A percentile compares a stretch with the other conserved stretches of the same genome.
These are phyloP conservation scores for Ryuthela nishihirai DNA, from an alignment of 2,888 invertebrate genomes.

Conservation along the genomic window DNA sequence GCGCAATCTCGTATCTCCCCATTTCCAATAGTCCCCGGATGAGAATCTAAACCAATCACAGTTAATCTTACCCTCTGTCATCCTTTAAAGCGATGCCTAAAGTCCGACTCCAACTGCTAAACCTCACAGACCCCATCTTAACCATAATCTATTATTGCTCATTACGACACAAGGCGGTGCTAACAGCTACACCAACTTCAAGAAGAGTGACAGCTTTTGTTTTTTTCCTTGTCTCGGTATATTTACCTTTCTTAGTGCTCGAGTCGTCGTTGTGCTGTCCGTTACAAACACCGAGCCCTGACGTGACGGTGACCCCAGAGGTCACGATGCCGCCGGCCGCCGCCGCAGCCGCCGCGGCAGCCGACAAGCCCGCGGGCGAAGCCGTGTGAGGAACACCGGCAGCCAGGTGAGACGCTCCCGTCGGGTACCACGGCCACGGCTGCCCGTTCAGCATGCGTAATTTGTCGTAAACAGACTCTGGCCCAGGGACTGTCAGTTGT, in stretches of 20 bases:
- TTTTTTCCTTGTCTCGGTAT: too few relatives aligned
- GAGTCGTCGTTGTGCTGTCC: slow-evolving; percentile 25
- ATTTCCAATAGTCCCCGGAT: too few relatives aligned
- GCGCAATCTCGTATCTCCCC: too few relatives aligned
- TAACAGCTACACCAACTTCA: too few relatives aligned
- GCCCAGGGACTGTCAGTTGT: slow-evolving; percentile 52
- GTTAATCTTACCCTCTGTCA: too few relatives aligned
- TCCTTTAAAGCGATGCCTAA: too few relatives aligned
- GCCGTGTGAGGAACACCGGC: slow-evolving; percentile 50
- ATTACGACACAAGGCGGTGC: too few relatives aligned
- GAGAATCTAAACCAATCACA: too few relatives aligned
- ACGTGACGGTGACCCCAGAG: background rate
- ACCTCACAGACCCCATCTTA: too few relatives aligned
- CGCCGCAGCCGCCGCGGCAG: slow-evolving; percentile 33
- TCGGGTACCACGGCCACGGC: slow-evolving; percentile 58
- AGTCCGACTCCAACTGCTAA: too few relatives aligned
- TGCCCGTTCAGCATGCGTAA: slow-evolving; percentile 79
- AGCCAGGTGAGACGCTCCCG: slow-evolving; percentile 50
- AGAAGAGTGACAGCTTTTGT: too few relatives aligned
- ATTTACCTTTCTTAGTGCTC: slow-evolving; percentile 30
- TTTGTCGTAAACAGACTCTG: slow-evolving; percentile 84
- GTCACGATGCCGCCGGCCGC: slow-evolving; percentile 13
- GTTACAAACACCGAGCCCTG: slow-evolving; percentile 28
- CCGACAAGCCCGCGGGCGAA: slow-evolving; percentile 22
- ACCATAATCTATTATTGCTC: too few relatives aligned